phyloP scores from a whole-genome alignment of 2,797 vertebrate species.

The Malacoraja senta region DNA sequence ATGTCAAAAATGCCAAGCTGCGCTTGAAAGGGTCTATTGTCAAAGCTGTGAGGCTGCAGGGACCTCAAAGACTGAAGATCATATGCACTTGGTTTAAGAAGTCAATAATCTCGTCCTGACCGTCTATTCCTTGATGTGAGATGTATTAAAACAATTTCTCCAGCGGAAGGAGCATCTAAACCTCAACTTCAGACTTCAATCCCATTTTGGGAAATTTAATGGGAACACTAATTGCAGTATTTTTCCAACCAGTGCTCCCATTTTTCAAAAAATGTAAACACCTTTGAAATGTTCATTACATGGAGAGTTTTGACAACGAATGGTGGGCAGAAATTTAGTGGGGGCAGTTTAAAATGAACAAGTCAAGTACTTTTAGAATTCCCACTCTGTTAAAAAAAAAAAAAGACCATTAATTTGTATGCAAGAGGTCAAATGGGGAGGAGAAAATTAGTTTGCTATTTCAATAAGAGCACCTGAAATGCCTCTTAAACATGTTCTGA shows the following conservation, averaged over 20 bases:
- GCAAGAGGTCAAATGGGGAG: background rate
- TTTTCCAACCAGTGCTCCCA: background rate
- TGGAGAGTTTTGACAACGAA: background rate
- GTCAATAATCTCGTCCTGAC: background rate
- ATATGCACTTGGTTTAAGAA: background rate
- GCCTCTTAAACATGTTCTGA: background rate
- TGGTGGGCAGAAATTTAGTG: background rate
- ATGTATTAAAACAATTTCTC: no score
- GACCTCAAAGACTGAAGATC: background rate
- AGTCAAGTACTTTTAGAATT: background rate
- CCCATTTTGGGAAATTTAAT: background rate
- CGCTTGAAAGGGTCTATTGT: background rate
- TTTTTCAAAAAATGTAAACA: background rate
- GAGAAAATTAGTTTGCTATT: background rate
- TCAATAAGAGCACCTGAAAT: background rate
- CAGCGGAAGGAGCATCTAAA: background rate
- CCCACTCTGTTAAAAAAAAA: background rate
- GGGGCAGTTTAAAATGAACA: background rate
- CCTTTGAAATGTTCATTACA: background rate
- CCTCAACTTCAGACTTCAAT: background rate
- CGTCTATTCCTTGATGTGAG: background rate
- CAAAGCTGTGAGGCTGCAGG: background rate
- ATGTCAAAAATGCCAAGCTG: background rate
- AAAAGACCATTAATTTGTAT: background rate
- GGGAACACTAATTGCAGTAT: background rate